These are phyloP conservation scores for Romanogobio albipinnatus DNA, from an alignment of 2,113 vertebrate species.

Conservation along the genomic window DNA sequence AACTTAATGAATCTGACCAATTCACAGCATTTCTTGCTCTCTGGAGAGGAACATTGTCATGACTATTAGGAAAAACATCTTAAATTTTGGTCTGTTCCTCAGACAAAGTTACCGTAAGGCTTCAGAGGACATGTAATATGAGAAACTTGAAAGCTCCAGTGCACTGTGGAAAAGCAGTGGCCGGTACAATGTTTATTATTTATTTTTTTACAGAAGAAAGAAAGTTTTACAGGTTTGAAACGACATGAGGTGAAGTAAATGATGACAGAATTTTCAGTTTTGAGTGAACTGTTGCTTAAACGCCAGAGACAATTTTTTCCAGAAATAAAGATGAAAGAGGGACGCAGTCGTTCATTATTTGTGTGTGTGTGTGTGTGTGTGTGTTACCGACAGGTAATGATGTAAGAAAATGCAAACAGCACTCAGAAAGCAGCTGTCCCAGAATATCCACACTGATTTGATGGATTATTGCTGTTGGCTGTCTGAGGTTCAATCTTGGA, in stretches of 20 bases:
- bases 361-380: constrained; percentile 35
- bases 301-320: constrained; percentile 14
- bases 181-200: neutral
- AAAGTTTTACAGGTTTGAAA: neutral
- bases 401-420: constrained; percentile 51
- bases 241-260: neutral
- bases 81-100: too few relatives aligned
- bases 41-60: neutral
- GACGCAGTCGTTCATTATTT: neutral
- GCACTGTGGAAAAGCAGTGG: neutral
- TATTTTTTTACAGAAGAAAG: neutral
- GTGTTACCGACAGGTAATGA: constrained; percentile 37
- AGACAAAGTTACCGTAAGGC: too few relatives aligned
- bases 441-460: constrained; percentile 43
- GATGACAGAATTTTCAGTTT: neutral
- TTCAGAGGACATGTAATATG: neutral
- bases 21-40: neutral
- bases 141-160: neutral
- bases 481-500: constrained; percentile 31
- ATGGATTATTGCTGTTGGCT: constrained; percentile 55
- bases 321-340: constrained; percentile 46
- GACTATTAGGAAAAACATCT: neutral
- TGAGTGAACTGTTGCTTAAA: constrained; percentile 1
- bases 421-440: constrained; percentile 35
- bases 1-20: neutral